Conservation (phyloP, 1,140 invertebrate species). For the Neuroterus valhalla region DNA sequence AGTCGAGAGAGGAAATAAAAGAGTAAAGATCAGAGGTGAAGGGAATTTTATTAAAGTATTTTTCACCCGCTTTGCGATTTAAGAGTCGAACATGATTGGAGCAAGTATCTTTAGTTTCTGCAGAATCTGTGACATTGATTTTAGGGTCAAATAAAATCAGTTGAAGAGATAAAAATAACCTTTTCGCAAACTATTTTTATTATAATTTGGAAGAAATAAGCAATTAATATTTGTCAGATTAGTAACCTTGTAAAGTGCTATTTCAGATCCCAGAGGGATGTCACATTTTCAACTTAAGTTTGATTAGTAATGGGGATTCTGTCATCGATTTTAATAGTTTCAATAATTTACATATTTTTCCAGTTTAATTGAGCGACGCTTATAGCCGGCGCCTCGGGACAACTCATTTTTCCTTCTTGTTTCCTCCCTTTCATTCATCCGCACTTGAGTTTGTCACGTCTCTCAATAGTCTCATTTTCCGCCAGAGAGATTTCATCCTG, state of each 20-base stretch:
- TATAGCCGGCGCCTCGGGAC: not conserved
- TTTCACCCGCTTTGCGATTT: not conserved
- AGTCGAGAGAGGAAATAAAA: slow-evolving; percentile 9
- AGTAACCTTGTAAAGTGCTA: too few relatives aligned
- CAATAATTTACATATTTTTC: not conserved
- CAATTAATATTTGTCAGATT: too few relatives aligned
- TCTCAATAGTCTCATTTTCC: too few relatives aligned
- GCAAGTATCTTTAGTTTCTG: not conserved
- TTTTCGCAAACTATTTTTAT: too few relatives aligned
- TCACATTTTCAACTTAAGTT: too few relatives aligned
- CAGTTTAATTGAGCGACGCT: not conserved
- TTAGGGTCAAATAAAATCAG: not conserved
- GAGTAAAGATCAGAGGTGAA: not conserved
- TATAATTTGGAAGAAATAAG: too few relatives aligned
- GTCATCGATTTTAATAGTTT: too few relatives aligned
- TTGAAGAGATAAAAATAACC: too few relatives aligned
- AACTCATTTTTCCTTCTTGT: not conserved
- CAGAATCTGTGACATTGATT: not conserved
- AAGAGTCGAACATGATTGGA: not conserved
- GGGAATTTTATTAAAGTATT: slow-evolving; percentile 15
- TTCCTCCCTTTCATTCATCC: not conserved
- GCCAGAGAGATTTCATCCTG: not conserved
- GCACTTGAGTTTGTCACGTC: too few relatives aligned
- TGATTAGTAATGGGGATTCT: too few relatives aligned
- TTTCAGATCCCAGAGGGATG: too few relatives aligned